Evolutionary conservation across 1,140 invertebrate species (phyloP), one percentile per base, ranked within the genome.

Genomic region (Bombus balteatus): DNA sequence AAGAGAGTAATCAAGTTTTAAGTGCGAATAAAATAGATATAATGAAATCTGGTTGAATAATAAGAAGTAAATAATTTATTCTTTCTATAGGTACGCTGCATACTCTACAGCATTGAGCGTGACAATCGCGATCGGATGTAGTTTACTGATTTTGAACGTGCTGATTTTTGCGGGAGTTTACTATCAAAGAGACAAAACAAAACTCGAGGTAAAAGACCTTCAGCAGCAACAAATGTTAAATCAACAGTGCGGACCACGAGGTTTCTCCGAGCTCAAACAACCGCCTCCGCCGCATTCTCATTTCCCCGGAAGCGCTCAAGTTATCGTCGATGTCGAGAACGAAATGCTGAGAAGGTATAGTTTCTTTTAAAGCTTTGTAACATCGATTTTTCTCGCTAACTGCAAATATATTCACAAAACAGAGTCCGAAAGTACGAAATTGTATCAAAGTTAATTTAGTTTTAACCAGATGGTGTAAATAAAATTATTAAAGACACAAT

Each of bases 51-150:
- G 28, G 3, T 9, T 8, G 65, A 34, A 34, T 34, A 13, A 34
- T 37, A 37, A 13, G 12, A 39, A 13, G 9, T 68, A n/a, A 41
- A 18, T n/a, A 13, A 37, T 76, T 37, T 34, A 12, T 37, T 37
- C 2, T 37, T 34, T 37, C 22, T 18, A 10, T 32, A 95, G 95
- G 25, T 97, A 97, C 90, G 97, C 97, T 0, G 97, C 97, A 0
- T 98, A 98, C 92, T 97, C 97, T 6, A 98, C 98, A 2, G 97
- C 98, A 6, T 93, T 98, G 5, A 98, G 97, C 91, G 97, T 98
- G 10, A 98, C 98, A 6, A 98, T 99, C 86, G 98, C 98, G 3
- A 98, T 99, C 47, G 98, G 98, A 3, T 98, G 98, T 92, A 98
- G 97, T 1, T 94, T 99, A 32, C 95, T 98, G 25, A 97, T 98